These are phyloP conservation scores for Drosophila bipectinata DNA, from an alignment of 1,140 invertebrate species.

Conservation along the genomic window DNA sequence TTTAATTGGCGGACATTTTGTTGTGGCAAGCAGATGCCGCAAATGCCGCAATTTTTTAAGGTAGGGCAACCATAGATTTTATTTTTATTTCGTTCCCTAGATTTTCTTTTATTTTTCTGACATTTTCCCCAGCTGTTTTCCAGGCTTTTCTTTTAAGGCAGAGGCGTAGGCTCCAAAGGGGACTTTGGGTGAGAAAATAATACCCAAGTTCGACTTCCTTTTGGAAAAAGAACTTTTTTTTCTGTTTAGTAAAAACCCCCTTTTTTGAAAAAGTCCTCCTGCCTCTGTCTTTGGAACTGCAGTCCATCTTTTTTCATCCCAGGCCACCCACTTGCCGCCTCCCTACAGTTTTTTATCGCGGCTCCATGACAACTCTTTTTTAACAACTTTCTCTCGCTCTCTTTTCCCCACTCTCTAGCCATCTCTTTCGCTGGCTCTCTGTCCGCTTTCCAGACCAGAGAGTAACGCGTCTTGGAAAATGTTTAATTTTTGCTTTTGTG, in stretches of 20 bases:
- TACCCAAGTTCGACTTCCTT: neutral
- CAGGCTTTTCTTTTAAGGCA: conserved; percentile 11
- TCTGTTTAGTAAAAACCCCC: neutral
- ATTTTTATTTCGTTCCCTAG: neutral
- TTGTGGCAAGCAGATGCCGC: conserved; percentile 33
- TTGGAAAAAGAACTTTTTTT: neutral
- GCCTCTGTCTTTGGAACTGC: conserved; percentile 1
- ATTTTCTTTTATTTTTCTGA: conserved; percentile 10
- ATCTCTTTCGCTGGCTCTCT: conserved; percentile 7
- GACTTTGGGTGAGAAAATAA: too few relatives aligned
- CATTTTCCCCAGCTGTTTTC: conserved; percentile 29
- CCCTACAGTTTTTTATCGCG: conserved; percentile 17
- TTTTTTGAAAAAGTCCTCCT: neutral
- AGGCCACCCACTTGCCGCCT: neutral
- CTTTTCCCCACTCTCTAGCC: conserved; percentile 8
- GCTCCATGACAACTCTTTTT: conserved; percentile 74
- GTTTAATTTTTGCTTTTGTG: conserved; percentile 39
- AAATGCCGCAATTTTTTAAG: conserved; percentile 21
- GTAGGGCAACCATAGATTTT: conserved; percentile 8
- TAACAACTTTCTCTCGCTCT: conserved; percentile 39
- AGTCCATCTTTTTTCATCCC: too few relatives aligned
- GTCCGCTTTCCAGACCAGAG: conserved; percentile 22
- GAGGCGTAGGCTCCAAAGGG: neutral
- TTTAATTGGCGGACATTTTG: conserved; percentile 77
- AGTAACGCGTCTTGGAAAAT: conserved; percentile 52